Conservation (phyloP, 2,888 invertebrate genomes). For the Ormyrus rosae region DNA sequence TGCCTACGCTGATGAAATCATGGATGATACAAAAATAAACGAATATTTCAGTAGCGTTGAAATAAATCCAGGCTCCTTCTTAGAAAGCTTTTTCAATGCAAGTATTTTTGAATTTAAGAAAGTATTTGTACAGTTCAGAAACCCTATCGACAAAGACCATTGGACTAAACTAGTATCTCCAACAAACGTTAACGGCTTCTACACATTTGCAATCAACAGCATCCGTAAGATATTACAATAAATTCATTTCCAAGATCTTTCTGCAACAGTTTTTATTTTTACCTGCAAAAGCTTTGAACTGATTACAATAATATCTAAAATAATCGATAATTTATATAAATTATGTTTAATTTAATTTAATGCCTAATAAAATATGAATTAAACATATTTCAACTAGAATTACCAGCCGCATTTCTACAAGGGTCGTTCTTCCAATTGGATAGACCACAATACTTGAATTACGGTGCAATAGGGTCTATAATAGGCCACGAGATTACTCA, state of each 20-base stretch:
- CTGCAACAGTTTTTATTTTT: not conserved
- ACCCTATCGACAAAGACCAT: constrained; percentile 85
- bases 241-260: not conserved
- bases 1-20: constrained; percentile 80
- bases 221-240: constrained; percentile 83
- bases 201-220: constrained; percentile 90
- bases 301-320: no score
- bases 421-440: constrained; percentile 92
- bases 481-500: constrained; percentile 96
- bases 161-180: constrained; percentile 78
- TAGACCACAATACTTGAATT: constrained; percentile 94
- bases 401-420: constrained; percentile 90
- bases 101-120: constrained; percentile 89
- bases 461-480: constrained; percentile 92
- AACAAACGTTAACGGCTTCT: constrained; percentile 87
- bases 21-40: constrained; percentile 68
- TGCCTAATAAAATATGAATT: not conserved
- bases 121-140: constrained; percentile 85
- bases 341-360: no score
- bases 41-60: constrained; percentile 29
- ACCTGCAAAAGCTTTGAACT: no score
- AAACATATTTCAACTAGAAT: constrained; percentile 80
- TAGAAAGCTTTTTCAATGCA: constrained; percentile 42
- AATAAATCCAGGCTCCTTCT: constrained; percentile 9
- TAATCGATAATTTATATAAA: no score